phyloP scores from a whole-genome alignment of 1,140 invertebrate species.

The Pomacea maculata region DNA sequence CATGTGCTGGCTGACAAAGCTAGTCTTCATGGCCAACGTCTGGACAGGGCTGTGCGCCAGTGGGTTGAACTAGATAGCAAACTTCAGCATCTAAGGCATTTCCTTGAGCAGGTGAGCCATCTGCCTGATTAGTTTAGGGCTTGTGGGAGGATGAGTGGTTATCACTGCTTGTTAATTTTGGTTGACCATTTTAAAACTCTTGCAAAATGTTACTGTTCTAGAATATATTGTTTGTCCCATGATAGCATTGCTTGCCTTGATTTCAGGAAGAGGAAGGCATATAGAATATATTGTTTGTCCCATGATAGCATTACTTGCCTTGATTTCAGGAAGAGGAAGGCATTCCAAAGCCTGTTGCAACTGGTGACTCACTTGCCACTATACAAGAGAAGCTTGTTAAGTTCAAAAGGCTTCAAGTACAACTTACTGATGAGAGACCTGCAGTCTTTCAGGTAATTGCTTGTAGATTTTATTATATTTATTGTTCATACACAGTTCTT shows the following conservation, averaged over 20 bases:
- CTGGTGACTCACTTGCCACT: conserved; percentile 45
- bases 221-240: background rate
- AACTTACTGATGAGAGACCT: conserved; percentile 54
- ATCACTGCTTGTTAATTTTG: too few relatives aligned
- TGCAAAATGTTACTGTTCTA: too few relatives aligned
- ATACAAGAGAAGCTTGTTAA: conserved; percentile 51
- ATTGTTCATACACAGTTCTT: too few relatives aligned
- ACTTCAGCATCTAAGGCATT: conserved; percentile 38
- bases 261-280: conserved; percentile 26
- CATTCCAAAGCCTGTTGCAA: conserved; percentile 47
- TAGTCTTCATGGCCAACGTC: conserved; percentile 54
- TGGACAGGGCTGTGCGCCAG: conserved; percentile 53
- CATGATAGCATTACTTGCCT: background rate
- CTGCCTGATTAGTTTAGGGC: background rate
- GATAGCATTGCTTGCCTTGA: background rate
- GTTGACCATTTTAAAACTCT: too few relatives aligned
- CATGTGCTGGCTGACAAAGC: conserved; percentile 59
- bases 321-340: conserved; percentile 15
- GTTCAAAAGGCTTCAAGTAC: conserved; percentile 50
- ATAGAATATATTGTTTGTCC: too few relatives aligned
- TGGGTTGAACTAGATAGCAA: conserved; percentile 58
- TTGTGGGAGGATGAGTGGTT: background rate
- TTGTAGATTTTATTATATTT: background rate
- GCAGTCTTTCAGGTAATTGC: conserved; percentile 50
- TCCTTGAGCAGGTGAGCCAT: conserved; percentile 36